Conservation (phyloP, 2,888 invertebrate species). For the Drosophila heteroneura region DNA sequence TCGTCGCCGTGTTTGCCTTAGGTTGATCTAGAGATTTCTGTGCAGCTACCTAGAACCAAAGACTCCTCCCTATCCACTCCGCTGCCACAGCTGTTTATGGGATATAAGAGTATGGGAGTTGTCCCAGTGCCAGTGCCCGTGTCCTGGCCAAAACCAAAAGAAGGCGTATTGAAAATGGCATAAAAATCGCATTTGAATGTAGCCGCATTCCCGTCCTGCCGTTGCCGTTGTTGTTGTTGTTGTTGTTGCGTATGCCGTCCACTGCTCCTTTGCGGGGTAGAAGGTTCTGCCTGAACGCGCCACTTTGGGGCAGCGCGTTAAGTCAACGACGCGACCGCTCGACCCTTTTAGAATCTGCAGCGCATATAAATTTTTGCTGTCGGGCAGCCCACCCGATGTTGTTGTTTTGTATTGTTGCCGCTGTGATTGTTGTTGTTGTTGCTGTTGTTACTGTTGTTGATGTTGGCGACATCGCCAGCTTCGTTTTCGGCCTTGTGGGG, state of each 20-base stretch:
- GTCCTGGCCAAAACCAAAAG: constrained; percentile 37
- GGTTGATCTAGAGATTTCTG: constrained; percentile 74
- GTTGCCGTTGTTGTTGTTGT: constrained; percentile 2
- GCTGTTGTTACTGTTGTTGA: constrained; percentile 38
- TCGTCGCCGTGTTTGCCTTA: constrained; percentile 54
- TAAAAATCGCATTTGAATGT: constrained; percentile 83
- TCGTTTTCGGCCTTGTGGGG: constrained; percentile 81
- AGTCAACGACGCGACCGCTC: constrained; percentile 72
- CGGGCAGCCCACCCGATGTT: constrained; percentile 56
- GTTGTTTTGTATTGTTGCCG: constrained; percentile 33
- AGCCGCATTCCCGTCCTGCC: constrained; percentile 23
- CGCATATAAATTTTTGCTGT: constrained; percentile 73
- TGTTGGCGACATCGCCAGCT: constrained; percentile 46
- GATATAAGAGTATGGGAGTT: constrained; percentile 3
- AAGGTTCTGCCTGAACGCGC: constrained; percentile 60
- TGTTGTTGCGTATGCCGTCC: constrained; percentile 38
- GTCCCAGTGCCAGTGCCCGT: constrained; percentile 3
- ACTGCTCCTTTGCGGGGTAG: constrained; percentile 47
- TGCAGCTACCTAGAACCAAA: constrained; percentile 58
- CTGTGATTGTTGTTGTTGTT: constrained; percentile 31
- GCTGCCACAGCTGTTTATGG: constrained; percentile 21
- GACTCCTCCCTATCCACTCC: constrained; percentile 1
- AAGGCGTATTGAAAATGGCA: constrained; percentile 79
- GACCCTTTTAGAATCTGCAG: constrained; percentile 80
- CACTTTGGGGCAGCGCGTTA: constrained; percentile 68